A percentile compares a stretch with the other conserved stretches of the same genome.
Evolutionary conservation across 2,113 vertebrate genomes (phyloP).

Genomic region (Proterorhinus semilunaris): DNA sequence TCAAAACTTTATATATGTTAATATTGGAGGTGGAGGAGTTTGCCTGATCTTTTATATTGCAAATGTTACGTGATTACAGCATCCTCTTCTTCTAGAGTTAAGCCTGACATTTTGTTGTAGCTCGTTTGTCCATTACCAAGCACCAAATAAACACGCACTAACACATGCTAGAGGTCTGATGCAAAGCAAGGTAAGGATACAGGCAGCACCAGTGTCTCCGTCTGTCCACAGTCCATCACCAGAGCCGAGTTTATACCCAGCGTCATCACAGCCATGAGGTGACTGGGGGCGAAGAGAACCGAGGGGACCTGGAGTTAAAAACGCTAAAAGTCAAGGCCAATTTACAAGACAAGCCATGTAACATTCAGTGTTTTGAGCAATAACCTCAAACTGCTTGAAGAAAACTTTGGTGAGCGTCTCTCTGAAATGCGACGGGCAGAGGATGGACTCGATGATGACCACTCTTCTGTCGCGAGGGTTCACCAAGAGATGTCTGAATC

Average conservation of each 20-base stretch:
- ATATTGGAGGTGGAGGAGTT: no score
- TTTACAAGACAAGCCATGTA: neutral
- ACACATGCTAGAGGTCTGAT: neutral
- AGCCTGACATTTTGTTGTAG: no score
- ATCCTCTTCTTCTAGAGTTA: no score
- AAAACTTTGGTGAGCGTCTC: constrained; percentile 94
- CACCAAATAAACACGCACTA: no score
- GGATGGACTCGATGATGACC: constrained; percentile 93
- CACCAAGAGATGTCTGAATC: constrained; percentile 89
- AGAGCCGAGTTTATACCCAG: constrained; percentile 95
- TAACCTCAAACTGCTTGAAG: constrained; percentile 96
- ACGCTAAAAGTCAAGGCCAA: neutral
- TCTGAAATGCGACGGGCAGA: constrained; percentile 96
- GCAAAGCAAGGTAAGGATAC: constrained; percentile 80
- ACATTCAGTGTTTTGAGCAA: no score
- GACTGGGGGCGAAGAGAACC: constrained; percentile 93
- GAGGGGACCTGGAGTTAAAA: constrained; percentile 85
- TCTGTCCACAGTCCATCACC: constrained; percentile 95
- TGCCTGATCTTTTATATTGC: no score
- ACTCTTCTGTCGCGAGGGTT: constrained; percentile 96
- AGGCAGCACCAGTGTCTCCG: constrained; percentile 92
- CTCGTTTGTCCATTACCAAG: no score
- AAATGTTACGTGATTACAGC: no score
- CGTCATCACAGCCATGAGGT: constrained; percentile 94
- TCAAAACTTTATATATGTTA: neutral